A percentile compares a stretch with the other conserved stretches of the same genome.
These are phyloP conservation scores for Catharus bicknelli DNA, from an alignment of 2,113 vertebrate species.

Conservation along the genomic window DNA sequence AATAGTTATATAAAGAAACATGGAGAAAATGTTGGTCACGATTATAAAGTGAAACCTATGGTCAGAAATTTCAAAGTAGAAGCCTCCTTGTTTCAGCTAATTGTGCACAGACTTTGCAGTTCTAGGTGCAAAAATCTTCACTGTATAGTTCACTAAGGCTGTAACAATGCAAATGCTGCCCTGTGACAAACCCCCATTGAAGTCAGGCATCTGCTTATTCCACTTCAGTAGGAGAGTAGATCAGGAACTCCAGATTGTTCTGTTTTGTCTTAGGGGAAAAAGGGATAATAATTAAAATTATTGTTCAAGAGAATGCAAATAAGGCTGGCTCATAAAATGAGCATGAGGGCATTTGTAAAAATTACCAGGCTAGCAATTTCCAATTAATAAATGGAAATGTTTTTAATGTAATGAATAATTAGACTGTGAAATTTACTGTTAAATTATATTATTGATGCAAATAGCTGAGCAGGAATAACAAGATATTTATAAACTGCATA, in stretches of 20 bases:
- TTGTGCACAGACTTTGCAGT: not conserved
- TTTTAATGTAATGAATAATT: conserved; percentile 18
- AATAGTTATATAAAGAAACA: not conserved
- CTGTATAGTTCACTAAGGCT: not conserved
- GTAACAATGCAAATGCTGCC: not conserved
- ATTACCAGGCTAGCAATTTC: not conserved
- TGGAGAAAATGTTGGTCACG: rapidly evolving
- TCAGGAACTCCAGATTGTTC: not conserved
- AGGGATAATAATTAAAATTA: conserved; percentile 14
- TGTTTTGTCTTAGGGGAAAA: not conserved
- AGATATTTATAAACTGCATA: not conserved
- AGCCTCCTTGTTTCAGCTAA: not conserved
- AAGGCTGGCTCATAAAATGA: not conserved
- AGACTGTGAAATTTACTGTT: conserved; percentile 6
- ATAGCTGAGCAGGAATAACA: not conserved
- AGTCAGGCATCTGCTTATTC: not conserved
- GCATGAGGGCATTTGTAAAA: not conserved
- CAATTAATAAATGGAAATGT: not conserved
- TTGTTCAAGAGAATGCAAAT: conserved; percentile 21
- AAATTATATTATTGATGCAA: not conserved
- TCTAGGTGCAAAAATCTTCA: not conserved
- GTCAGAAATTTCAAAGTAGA: not conserved
- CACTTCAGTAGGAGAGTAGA: not conserved
- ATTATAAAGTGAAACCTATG: not conserved
- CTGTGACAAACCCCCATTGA: not conserved